Base-by-base conservation (phyloP, 2,888 invertebrate species). In the Halictus quadricinctus region DNA sequence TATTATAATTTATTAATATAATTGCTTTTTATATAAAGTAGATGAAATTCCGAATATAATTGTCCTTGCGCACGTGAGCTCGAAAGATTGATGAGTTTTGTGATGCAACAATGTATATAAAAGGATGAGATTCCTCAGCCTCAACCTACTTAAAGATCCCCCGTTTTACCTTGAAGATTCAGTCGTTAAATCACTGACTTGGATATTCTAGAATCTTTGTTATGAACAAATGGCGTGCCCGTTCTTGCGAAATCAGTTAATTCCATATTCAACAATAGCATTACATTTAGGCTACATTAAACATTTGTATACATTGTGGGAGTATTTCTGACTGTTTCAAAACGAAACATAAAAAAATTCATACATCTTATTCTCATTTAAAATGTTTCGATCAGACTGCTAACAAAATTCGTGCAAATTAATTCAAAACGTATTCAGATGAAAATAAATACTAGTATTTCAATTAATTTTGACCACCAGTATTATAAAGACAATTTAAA, bases 131-230 rank as follows among this genome's bases (percentile, higher is more conserved):
- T 87, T 85, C 87, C 75, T 76, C 88, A 91, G 88, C 93, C 93
- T 93, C 93, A 92, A 93, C 92, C 92, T 88, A 92, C 92, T 93
- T 92, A 87, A 88, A 91, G 90, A 88, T 87, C 87, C 88, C 85
- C 87, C 87, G 86, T 84, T 78, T 90, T 78, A 86, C 91, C 91
- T 92, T 91, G 90, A 87, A 76, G 83, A 86, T 85, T 76, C 88
- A 85, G 88, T 80, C 82, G 85, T 86, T 85, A 84, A 84, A 78
- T 88, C 77, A 64, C 43, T 70, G 72, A 83, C 81, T 84, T 69
- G 64, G 58, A 80, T 66, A 75, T 80, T 83, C 76, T 46, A 66
- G 66, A 41, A 72, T 2, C 64, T 48, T 77, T 76, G 73, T 41
- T 46, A 74, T 21, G 79, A 58, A 74, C 60, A 25, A 66, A 73